These are phyloP conservation scores for Takifugu ocellatus DNA, from an alignment of 2,797 vertebrate genomes.

Conservation along the genomic window DNA sequence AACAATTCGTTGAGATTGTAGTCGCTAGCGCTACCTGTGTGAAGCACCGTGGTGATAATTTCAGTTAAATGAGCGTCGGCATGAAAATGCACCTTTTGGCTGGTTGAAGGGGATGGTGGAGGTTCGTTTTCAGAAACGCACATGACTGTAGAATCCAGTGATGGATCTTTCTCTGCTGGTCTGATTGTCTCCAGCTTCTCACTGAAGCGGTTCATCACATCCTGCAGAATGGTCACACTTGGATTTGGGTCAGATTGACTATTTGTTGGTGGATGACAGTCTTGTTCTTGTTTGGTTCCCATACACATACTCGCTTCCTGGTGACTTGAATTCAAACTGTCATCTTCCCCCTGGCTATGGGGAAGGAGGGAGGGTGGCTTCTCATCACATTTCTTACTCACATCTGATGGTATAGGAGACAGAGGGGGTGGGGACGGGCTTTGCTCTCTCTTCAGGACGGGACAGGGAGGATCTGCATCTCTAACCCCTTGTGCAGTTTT, in stretches of 20 bases:
- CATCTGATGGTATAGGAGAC: constrained; percentile 82
- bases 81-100: constrained; percentile 71
- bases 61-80: constrained; percentile 82
- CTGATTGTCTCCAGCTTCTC: constrained; percentile 88
- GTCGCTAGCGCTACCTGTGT: constrained; percentile 81
- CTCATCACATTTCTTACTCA: constrained; percentile 73
- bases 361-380: constrained; percentile 83
- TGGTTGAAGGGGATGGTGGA: constrained; percentile 68
- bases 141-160: constrained; percentile 61
- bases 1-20: constrained; percentile 90
- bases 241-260: constrained; percentile 62
- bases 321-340: constrained; percentile 3
- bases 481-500: constrained; percentile 23
- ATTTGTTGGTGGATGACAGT: constrained; percentile 45
- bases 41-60: constrained; percentile 88
- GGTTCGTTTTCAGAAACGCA: constrained; percentile 70
- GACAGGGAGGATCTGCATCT: constrained; percentile 57
- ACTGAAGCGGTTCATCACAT: constrained; percentile 87
- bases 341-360: constrained; percentile 71
- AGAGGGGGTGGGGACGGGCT: constrained; percentile 88
- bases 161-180: constrained; percentile 76
- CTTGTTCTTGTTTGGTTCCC: constrained; percentile 45
- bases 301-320: constrained; percentile 32
- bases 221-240: constrained; percentile 78
- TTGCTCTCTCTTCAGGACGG: constrained; percentile 70